Evolutionary conservation across 2,113 vertebrate genomes (phyloP), one percentile per base, ranked within the genome.

Genomic region (Callipepla californica): DNA sequence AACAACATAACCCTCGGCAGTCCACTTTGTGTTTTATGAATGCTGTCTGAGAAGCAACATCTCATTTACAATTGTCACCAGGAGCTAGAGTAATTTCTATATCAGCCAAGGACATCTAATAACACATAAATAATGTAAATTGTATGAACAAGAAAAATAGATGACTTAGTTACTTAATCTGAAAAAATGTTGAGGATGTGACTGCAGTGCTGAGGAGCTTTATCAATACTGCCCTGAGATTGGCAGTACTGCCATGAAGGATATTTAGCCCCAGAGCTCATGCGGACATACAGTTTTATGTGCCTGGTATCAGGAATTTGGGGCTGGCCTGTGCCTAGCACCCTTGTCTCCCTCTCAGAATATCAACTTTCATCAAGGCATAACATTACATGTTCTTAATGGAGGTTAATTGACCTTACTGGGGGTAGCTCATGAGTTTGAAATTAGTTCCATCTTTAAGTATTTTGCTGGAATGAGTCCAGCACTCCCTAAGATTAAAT

Each of bases 1-100:
- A 93, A 91, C 95, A 84, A 55, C 83, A 66, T 94, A 91, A 84
- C 40, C 79, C 44, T 79, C 81, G 48, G 44, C 66, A 69, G 45
- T 76, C 36, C 15, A 68, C 26, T 68, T 90, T 42, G 26, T 90
- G 26, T 75, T 95, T 88, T 94, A 68, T 81, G 82, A 75, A 58
- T 55, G 66, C 80, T 5, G 1, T 66, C 50, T 69, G 40, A 92
- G 69, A 92, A 78, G 66, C 67, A 92, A 26, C 42, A 51, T 86
- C 82, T 89, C 67, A 30, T 79, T 88, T 74, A 55, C 66, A 38
- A 23, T 15, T 55, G 30, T 45, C 14, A 80, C 16, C 21, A 20
- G 30, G 10, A 73, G 16, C 62, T 72, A 51, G 50, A 88, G 48
- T 75, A 66, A 84, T 92, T 88, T 85, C 13, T 75, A 32, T 55